phyloP scores from a whole-genome alignment of 2,797 vertebrate species.

The Rhinogobio ventralis region DNA sequence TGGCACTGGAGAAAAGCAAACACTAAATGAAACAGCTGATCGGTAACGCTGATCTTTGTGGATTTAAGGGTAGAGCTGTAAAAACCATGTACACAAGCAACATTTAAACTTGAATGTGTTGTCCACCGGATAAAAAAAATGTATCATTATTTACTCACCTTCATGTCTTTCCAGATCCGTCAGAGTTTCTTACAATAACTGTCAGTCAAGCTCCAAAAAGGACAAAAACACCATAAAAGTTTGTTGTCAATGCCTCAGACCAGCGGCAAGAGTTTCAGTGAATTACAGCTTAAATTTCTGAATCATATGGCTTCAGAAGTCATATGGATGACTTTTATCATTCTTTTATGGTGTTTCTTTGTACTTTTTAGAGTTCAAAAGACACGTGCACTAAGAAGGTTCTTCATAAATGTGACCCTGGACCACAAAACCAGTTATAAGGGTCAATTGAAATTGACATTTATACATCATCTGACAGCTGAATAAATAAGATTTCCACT shows the following conservation, averaged over 20 bases:
- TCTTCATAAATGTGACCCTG: background rate
- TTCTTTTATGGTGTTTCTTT: background rate
- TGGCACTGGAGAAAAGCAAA: conserved; percentile 39
- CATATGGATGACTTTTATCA: background rate
- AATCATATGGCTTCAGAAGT: background rate
- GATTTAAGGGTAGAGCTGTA: background rate
- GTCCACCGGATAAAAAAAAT: background rate
- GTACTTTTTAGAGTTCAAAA: background rate
- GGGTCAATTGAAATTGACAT: too few relatives aligned
- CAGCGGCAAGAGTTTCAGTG: background rate
- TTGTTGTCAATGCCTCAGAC: background rate
- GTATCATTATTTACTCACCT: conserved; percentile 24
- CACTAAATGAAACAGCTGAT: conserved; percentile 26
- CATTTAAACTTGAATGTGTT: background rate
- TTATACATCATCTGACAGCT: too few relatives aligned
- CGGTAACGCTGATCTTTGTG: conserved; percentile 18
- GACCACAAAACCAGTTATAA: too few relatives aligned
- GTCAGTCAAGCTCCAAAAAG: background rate
- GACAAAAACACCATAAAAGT: background rate
- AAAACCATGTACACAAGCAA: background rate
- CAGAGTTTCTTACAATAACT: background rate
- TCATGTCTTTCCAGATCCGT: conserved; percentile 6
- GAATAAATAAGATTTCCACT: too few relatives aligned
- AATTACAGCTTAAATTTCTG: background rate
- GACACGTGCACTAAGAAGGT: too few relatives aligned